Percentiles rank a stretch among this genome's conserved stretches.
phyloP scores from a whole-genome alignment of 2,888 invertebrate genomes.

The Seira musarum region DNA sequence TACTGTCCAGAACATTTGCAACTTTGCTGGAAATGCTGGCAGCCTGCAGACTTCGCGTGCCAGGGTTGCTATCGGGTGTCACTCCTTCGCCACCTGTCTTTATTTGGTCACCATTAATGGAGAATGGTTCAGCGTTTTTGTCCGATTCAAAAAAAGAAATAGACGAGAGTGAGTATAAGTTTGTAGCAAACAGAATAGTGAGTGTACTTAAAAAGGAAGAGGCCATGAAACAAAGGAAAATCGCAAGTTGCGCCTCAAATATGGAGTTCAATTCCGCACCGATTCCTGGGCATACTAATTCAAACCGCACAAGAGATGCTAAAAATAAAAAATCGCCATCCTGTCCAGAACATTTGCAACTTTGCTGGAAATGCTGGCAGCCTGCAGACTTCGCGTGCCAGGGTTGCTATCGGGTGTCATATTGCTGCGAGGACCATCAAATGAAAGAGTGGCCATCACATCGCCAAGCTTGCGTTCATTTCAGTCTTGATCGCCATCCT shows the following conservation, averaged over 20 bases:
- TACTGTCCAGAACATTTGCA: neutral
- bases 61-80: constrained; percentile 24
- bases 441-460: constrained; percentile 31
- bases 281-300: too few relatives aligned
- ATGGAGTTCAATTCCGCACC: too few relatives aligned
- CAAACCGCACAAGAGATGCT: too few relatives aligned
- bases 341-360: neutral
- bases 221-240: too few relatives aligned
- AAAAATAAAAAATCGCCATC: neutral
- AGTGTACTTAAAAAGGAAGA: too few relatives aligned
- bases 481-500: constrained; percentile 11
- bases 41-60: constrained; percentile 31
- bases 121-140: too few relatives aligned
- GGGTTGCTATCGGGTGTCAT: constrained; percentile 26
- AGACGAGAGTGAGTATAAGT: too few relatives aligned
- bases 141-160: too few relatives aligned
- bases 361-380: neutral
- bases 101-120: too few relatives aligned
- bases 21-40: neutral
- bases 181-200: too few relatives aligned
- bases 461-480: constrained; percentile 16
- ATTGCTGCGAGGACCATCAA: constrained; percentile 48
- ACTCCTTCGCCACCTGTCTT: too few relatives aligned
- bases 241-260: too few relatives aligned
- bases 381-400: constrained; percentile 32